phyloP scores from a whole-genome alignment of 2,888 invertebrate species.

The Icerya purchasi region DNA sequence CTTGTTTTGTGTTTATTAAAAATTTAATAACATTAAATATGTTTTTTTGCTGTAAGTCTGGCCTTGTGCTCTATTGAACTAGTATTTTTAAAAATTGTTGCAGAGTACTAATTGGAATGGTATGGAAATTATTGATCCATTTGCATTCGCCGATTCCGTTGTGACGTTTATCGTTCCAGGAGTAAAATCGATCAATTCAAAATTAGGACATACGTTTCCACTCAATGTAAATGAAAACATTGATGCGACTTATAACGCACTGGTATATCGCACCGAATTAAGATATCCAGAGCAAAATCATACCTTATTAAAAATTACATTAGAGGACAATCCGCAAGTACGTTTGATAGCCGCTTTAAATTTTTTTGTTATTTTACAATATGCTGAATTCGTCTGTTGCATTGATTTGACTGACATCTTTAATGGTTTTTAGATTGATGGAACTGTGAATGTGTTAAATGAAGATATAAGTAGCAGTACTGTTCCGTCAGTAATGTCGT shows the following conservation, averaged over 20 bases:
- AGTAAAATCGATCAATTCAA: slow-evolving; percentile 26
- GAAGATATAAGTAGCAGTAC: not conserved
- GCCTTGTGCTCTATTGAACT: not conserved
- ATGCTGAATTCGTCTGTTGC: no score
- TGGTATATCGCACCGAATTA: slow-evolving; percentile 9
- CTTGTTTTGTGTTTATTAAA: not conserved
- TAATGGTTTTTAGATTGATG: not conserved
- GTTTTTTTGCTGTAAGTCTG: not conserved
- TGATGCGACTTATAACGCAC: slow-evolving; percentile 31
- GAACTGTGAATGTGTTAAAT: not conserved
- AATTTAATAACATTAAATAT: not conserved
- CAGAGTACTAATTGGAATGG: not conserved
- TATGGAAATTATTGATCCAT: slow-evolving; percentile 32
- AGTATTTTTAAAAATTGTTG: not conserved
- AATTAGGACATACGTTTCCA: slow-evolving; percentile 34
- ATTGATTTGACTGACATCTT: no score
- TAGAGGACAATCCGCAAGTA: slow-evolving; percentile 41
- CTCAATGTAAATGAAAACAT: slow-evolving; percentile 39
- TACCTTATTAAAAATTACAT: slow-evolving; percentile 38
- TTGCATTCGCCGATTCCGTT: slow-evolving; percentile 46
- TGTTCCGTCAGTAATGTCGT: not conserved
- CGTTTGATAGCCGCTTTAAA: no score
- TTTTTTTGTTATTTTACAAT: no score
- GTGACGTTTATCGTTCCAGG: slow-evolving; percentile 51
- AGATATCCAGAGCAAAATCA: slow-evolving; percentile 36